phyloP scores from a whole-genome alignment of 2,113 vertebrate species.

The Hippolais icterina region DNA sequence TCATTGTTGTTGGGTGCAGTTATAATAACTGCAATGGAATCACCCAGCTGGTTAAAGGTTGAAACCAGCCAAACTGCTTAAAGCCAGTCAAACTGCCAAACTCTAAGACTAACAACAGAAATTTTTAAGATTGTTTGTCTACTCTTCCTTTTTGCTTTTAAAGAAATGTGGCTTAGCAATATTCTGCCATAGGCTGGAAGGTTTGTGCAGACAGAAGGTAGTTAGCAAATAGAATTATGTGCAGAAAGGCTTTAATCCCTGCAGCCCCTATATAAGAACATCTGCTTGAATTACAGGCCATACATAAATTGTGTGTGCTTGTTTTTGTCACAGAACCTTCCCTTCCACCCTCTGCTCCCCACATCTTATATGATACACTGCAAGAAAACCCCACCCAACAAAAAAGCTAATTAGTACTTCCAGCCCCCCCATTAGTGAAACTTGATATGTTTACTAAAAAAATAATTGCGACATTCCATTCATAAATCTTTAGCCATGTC shows the following conservation, averaged over 20 bases:
- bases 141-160: neutral
- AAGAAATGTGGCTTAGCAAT: conserved; percentile 68
- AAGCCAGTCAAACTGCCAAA: neutral
- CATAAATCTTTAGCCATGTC: conserved; percentile 91
- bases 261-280: conserved; percentile 80
- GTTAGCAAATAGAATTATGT: conserved; percentile 84
- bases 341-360: conserved; percentile 48
- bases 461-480: conserved; percentile 91
- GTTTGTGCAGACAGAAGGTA: conserved; percentile 76
- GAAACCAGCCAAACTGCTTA: neutral
- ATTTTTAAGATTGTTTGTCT: neutral
- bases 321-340: conserved; percentile 84
- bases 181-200: conserved; percentile 60
- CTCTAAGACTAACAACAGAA: neutral
- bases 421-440: conserved; percentile 84
- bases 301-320: conserved; percentile 81
- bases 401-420: conserved; percentile 89
- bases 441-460: conserved; percentile 81
- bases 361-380: conserved; percentile 78
- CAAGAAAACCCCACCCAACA: conserved; percentile 40
- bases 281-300: conserved; percentile 88
- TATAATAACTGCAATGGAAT: neutral
- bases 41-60: neutral
- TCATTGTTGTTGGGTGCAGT: neutral
- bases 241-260: conserved; percentile 81